phyloP scores from a whole-genome alignment of 2,113 vertebrate species.

The Axis porcinus region DNA sequence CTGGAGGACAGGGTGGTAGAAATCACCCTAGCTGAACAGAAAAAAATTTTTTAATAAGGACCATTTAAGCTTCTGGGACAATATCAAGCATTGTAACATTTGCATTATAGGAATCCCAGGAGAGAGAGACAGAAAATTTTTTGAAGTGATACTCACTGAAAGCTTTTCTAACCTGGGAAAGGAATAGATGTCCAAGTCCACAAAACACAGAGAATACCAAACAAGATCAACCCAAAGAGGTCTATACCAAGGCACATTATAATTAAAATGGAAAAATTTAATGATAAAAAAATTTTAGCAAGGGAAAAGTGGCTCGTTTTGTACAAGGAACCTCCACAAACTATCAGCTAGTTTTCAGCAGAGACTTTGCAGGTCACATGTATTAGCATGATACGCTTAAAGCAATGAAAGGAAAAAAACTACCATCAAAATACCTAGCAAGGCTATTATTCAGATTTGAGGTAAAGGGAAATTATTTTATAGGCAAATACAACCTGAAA shows the following conservation, averaged over 20 bases:
- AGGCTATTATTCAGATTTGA: not conserved
- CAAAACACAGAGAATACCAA: not conserved
- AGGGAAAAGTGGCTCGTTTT: not conserved
- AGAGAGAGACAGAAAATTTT: not conserved
- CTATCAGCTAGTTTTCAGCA: not conserved
- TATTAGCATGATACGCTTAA: not conserved
- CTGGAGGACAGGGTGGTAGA: not conserved
- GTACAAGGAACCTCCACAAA: not conserved
- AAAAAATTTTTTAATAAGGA: not conserved
- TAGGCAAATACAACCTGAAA: not conserved
- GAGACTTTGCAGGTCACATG: not conserved
- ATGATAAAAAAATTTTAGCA: not conserved
- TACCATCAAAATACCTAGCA: not conserved
- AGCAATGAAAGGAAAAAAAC: not conserved
- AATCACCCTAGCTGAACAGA: not conserved
- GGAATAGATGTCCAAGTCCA: not conserved
- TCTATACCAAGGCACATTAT: not conserved
- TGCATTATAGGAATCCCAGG: not conserved
- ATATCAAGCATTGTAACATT: not conserved
- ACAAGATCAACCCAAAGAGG: not conserved
- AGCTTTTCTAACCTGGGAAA: not conserved
- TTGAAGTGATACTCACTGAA: not conserved
- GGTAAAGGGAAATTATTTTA: not conserved
- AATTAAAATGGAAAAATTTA: not conserved
- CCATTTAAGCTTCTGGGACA: not conserved